phyloP scores from a whole-genome alignment of 2,888 invertebrate species.

The Copidosoma aretas region DNA sequence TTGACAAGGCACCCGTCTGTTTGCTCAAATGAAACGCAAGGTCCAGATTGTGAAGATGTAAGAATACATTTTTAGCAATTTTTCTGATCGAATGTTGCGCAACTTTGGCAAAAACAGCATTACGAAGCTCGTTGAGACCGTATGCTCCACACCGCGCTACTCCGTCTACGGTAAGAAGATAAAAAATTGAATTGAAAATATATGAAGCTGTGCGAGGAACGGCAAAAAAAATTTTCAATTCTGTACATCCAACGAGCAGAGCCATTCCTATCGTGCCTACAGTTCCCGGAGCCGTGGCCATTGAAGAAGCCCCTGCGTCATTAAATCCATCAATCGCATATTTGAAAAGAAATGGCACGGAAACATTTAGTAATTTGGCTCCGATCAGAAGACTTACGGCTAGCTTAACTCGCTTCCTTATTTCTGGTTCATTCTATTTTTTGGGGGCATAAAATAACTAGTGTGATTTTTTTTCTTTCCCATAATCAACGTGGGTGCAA shows the following conservation, averaged over 20 bases:
- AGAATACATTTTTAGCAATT: slow-evolving; percentile 93
- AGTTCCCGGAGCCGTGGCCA: slow-evolving; percentile 81
- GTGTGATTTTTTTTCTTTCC: slow-evolving; percentile 7
- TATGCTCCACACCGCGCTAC: slow-evolving; percentile 88
- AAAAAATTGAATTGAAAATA: slow-evolving; percentile 14
- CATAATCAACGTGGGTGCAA: not conserved
- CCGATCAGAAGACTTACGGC: slow-evolving; percentile 81
- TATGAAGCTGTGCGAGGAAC: no score
- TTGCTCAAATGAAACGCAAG: slow-evolving; percentile 90
- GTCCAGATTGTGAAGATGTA: slow-evolving; percentile 94
- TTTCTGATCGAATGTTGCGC: slow-evolving; percentile 95
- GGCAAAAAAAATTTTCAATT: not conserved
- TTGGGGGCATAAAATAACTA: slow-evolving; percentile 19
- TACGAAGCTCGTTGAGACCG: slow-evolving; percentile 93
- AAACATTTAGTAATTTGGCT: slow-evolving; percentile 87
- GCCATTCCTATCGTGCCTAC: slow-evolving; percentile 80
- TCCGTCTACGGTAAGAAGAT: slow-evolving; percentile 75
- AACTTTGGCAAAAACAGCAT: slow-evolving; percentile 97
- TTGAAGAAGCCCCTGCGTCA: slow-evolving; percentile 65
- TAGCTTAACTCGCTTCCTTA: slow-evolving; percentile 80
- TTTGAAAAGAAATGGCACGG: slow-evolving; percentile 96
- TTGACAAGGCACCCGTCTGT: slow-evolving; percentile 94
- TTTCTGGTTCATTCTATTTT: slow-evolving; percentile 74
- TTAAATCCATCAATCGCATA: slow-evolving; percentile 90
- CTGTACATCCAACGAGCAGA: slow-evolving; percentile 83